phyloP scores from a whole-genome alignment of 2,797 vertebrate species.

The Enteromius fasciolatus region DNA sequence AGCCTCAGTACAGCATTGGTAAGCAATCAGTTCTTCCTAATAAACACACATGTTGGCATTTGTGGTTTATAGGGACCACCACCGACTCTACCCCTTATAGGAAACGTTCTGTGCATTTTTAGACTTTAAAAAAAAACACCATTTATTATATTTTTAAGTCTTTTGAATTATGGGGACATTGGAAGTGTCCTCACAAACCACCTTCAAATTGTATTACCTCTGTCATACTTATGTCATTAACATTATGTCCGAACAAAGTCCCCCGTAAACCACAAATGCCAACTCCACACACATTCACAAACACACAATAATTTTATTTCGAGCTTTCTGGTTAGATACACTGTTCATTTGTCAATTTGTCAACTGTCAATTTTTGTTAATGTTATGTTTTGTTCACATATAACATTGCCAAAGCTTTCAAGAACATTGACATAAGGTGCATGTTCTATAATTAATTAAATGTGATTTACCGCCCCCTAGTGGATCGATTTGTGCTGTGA shows the following conservation, averaged over 20 bases:
- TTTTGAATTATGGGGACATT: no score
- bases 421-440: not conserved
- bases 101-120: no score
- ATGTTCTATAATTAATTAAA: not conserved
- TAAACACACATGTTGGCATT: not conserved
- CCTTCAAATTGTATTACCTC: no score
- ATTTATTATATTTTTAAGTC: no score
- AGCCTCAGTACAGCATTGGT: conserved; percentile 82
- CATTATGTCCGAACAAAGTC: no score
- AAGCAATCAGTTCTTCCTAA: conserved; percentile 43
- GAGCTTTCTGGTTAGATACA: not conserved
- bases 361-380: not conserved
- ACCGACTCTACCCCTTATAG: no score
- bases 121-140: no score
- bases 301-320: not conserved
- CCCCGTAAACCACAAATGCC: no score
- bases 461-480: conserved; percentile 70
- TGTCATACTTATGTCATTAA: no score
- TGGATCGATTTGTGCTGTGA: conserved; percentile 59
- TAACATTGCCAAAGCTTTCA: not conserved
- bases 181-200: no score
- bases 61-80: no score
- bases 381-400: not conserved
- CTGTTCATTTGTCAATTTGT: not conserved
- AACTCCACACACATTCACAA: not conserved